Evolutionary conservation across 2,888 invertebrate species (phyloP).

Genomic region (Nephrotoma flavescens): DNA sequence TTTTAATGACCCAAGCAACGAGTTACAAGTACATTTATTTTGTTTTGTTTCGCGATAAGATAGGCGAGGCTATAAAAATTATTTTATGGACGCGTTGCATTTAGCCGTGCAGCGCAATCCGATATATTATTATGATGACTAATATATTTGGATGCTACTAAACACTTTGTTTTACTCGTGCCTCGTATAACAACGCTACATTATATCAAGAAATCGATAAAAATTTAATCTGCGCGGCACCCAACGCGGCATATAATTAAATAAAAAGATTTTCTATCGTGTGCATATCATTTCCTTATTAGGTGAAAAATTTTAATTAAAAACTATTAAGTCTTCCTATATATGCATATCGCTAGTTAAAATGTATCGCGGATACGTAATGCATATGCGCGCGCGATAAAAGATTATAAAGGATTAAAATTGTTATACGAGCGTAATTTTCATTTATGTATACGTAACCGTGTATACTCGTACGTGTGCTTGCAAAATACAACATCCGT

Average conservation of each 20-base stretch:
- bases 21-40: too few relatives aligned
- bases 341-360: neutral
- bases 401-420: neutral
- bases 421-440: neutral
- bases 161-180: neutral
- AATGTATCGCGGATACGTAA: neutral
- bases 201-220: neutral
- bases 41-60: too few relatives aligned
- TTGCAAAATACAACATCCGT: neutral
- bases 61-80: too few relatives aligned
- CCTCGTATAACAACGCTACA: neutral
- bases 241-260: neutral
- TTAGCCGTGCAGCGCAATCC: neutral
- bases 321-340: neutral
- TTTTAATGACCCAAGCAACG: too few relatives aligned
- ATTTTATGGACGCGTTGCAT: too few relatives aligned
- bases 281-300: neutral
- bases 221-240: neutral
- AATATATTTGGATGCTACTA: neutral
- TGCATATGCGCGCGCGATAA: neutral
- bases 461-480: neutral
- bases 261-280: neutral
- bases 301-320: neutral
- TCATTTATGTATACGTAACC: neutral
- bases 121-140: neutral